These are phyloP conservation scores for Thera obeliscata DNA, from an alignment of 2,888 invertebrate genomes.

Conservation along the genomic window DNA sequence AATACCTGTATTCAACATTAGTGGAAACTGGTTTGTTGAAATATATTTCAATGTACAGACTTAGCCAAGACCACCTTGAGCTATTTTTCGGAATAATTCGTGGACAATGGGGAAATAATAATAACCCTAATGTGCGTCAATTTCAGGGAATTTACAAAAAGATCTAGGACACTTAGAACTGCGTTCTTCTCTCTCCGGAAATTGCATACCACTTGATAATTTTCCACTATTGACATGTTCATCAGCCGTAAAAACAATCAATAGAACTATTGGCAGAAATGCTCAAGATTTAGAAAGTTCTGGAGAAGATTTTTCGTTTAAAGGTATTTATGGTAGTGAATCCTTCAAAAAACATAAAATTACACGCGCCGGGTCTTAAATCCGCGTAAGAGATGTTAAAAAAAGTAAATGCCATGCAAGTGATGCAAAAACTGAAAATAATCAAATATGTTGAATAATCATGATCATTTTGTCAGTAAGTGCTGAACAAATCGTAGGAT, in stretches of 20 bases:
- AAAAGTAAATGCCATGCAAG: background rate
- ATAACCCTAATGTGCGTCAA: background rate
- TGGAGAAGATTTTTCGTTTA: background rate
- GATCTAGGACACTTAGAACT: background rate
- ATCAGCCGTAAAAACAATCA: background rate
- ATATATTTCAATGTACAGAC: background rate
- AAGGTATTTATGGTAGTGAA: background rate
- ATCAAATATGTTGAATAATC: background rate
- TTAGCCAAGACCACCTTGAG: background rate
- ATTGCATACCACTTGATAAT: background rate
- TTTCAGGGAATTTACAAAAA: background rate
- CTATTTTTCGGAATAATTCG: background rate
- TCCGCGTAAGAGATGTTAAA: background rate
- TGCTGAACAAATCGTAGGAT: constrained; percentile 4
- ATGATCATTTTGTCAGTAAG: background rate
- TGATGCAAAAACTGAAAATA: background rate
- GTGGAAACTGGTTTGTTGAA: too few species aligned
- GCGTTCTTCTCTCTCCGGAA: background rate
- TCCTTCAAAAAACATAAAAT: background rate
- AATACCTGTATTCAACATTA: too few species aligned
- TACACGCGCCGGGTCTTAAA: background rate
- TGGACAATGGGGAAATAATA: background rate
- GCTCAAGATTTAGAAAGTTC: constrained; percentile 1
- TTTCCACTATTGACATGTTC: background rate
- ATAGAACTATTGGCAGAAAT: background rate